These are phyloP conservation scores for Rhizoglyphus robini DNA, from an alignment of 1,140 invertebrate genomes.

Conservation along the genomic window DNA sequence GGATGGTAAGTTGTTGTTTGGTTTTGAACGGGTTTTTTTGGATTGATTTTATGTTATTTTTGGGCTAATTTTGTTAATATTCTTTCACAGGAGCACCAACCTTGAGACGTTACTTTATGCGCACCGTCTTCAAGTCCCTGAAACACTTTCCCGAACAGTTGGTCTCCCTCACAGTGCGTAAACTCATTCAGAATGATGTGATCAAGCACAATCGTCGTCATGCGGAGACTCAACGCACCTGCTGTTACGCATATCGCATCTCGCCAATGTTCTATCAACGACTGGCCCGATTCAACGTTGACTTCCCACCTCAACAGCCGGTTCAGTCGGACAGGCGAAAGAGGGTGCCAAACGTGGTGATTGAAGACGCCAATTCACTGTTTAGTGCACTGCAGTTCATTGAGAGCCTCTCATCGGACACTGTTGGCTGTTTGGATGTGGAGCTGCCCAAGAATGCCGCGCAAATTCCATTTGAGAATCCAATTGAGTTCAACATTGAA, in stretches of 20 bases:
- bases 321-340: too few species aligned
- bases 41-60: too few species aligned
- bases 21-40: too few species aligned
- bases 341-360: neutral
- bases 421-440: neutral
- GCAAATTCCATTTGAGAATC: neutral
- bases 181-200: neutral
- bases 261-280: neutral
- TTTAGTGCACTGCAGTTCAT: neutral
- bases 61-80: too few species aligned
- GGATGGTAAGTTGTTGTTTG: neutral
- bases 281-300: neutral
- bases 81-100: too few species aligned
- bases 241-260: neutral
- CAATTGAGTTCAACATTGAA: neutral
- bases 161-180: neutral
- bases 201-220: neutral
- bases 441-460: neutral
- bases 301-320: neutral
- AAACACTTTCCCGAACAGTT: constrained; percentile 1
- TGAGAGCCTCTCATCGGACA: neutral
- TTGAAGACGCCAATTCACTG: neutral
- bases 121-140: neutral
- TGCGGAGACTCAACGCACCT: neutral
- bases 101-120: neutral